Evolutionary conservation across 2,888 invertebrate species (phyloP).

Genomic region (Lepetodrilus schrolli): DNA sequence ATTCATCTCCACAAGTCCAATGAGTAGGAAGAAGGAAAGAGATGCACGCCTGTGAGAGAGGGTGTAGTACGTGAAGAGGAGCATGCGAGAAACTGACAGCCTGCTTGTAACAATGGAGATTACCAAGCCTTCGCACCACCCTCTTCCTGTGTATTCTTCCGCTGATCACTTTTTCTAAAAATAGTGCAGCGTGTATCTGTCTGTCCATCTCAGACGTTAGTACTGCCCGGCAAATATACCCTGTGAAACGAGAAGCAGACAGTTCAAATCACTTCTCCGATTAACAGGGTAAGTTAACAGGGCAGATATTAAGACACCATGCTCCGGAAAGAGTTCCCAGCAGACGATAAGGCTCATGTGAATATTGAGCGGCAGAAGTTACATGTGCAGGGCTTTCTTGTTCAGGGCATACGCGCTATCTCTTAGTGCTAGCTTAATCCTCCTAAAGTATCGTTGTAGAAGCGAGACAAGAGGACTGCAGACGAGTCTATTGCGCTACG

Average conservation of each 20-base stretch:
- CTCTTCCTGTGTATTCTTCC: too few relatives aligned
- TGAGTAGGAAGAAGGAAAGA: not conserved
- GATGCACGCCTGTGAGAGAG: not conserved
- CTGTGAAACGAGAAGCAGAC: constrained; percentile 70
- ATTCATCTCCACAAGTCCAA: not conserved
- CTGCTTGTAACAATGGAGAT: not conserved
- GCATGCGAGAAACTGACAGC: too few relatives aligned
- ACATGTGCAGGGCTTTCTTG: not conserved
- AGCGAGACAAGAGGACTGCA: not conserved
- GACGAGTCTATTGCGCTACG: not conserved
- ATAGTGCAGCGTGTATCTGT: constrained; percentile 1
- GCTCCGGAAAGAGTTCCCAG: not conserved
- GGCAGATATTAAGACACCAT: constrained; percentile 14
- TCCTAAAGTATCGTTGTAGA: not conserved
- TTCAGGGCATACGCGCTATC: not conserved
- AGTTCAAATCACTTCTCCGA: constrained; percentile 59
- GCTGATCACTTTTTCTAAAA: too few relatives aligned
- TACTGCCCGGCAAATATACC: constrained; percentile 65
- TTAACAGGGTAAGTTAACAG: constrained; percentile 69
- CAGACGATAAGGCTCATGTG: not conserved
- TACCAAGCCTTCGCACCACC: constrained; percentile 9
- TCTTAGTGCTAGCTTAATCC: constrained; percentile 13
- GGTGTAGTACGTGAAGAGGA: too few relatives aligned
- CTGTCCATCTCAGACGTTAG: constrained; percentile 3
- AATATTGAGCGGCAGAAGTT: not conserved